Conservation (phyloP, 2,113 vertebrate species). For the Ondatra zibethicus region DNA sequence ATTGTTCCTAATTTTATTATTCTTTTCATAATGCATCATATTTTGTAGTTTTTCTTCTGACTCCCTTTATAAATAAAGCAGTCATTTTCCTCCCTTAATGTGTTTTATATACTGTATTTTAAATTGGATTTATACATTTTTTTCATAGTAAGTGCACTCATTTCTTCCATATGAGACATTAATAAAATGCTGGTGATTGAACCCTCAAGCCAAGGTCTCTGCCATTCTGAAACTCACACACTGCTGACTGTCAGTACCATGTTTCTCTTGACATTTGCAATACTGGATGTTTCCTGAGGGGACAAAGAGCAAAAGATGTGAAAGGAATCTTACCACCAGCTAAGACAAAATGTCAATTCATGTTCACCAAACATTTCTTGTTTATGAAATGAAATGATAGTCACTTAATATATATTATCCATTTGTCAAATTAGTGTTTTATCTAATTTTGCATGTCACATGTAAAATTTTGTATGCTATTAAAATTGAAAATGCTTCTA, state of each 20-base stretch:
- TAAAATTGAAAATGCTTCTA: neutral
- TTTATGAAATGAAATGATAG: neutral
- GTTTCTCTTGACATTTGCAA: neutral
- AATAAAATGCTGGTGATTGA: neutral
- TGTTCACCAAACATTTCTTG: neutral
- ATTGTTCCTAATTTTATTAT: neutral
- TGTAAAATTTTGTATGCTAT: neutral
- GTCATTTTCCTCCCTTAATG: neutral
- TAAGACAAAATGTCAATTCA: neutral
- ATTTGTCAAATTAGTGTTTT: neutral
- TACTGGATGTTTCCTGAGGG: too few relatives aligned
- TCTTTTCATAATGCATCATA: neutral
- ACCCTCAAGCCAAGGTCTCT: neutral
- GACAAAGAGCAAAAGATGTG: neutral
- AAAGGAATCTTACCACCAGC: neutral
- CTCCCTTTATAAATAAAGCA: neutral
- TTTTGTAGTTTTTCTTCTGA: neutral
- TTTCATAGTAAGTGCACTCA: neutral
- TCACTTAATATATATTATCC: neutral
- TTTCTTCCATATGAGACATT: neutral
- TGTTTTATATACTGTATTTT: neutral
- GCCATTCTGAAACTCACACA: neutral
- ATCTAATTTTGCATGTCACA: neutral
- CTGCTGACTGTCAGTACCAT: accelerated
- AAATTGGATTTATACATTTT: neutral